phyloP scores from a whole-genome alignment of 2,888 invertebrate genomes.

The Pristionchus entomophagus region DNA sequence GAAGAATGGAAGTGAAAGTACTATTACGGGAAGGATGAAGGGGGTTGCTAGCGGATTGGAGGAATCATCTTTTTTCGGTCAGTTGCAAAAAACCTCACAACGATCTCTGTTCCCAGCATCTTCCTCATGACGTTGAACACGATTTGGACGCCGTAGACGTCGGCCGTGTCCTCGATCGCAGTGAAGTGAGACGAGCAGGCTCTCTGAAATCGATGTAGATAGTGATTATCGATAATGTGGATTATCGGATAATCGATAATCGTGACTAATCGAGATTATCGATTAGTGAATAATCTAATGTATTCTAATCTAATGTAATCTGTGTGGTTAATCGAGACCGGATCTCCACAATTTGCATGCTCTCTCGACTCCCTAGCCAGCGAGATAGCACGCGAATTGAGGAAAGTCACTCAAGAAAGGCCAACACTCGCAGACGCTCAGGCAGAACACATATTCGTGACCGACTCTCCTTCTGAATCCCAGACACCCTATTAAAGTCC shows the following conservation, averaged over 20 bases:
- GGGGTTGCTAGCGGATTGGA: no score
- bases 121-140: neutral
- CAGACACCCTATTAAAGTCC: neutral
- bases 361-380: no score
- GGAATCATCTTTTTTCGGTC: no score
- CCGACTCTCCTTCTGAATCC: neutral
- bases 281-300: neutral
- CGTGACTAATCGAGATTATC: neutral
- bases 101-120: neutral
- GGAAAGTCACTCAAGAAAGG: no score
- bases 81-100: neutral
- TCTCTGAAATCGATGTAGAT: no score
- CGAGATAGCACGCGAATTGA: no score
- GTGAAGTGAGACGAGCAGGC: neutral
- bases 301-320: neutral
- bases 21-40: no score
- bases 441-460: neutral
- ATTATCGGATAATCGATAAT: neutral
- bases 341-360: no score
- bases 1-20: no score
- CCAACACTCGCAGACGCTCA: no score
- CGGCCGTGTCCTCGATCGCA: neutral
- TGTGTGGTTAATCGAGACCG: neutral
- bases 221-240: no score
- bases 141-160: neutral